Conservation (phyloP, 2,888 invertebrate species). For the Zygothrica quintamaculata region DNA sequence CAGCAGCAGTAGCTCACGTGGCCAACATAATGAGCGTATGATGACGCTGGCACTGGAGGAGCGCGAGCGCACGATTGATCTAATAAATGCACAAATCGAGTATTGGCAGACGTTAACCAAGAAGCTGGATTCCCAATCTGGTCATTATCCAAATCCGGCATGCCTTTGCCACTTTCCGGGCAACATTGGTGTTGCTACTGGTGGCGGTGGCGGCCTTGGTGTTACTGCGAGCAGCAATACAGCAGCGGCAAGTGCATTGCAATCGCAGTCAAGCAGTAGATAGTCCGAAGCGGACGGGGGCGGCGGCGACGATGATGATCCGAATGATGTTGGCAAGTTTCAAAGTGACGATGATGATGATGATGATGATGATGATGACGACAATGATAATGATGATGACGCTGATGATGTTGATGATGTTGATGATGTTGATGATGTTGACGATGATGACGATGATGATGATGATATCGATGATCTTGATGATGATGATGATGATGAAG, state of each 20-base stretch:
- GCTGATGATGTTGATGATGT: slow-evolving; percentile 11
- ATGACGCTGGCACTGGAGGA: slow-evolving; percentile 83
- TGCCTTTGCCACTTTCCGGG: slow-evolving; percentile 82
- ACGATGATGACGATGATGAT: slow-evolving; percentile 8
- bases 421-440: slow-evolving; percentile 14
- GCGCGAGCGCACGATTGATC: slow-evolving; percentile 83
- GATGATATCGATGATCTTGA: slow-evolving; percentile 50
- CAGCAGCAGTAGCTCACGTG: slow-evolving; percentile 35
- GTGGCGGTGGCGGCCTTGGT: slow-evolving; percentile 13
- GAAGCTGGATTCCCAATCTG: slow-evolving; percentile 78
- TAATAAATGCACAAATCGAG: slow-evolving; percentile 83
- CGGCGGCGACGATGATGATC: slow-evolving; percentile 31
- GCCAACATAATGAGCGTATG: slow-evolving; percentile 79
- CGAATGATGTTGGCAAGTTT: slow-evolving; percentile 3
- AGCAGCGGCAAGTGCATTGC: slow-evolving; percentile 69
- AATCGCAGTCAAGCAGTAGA: slow-evolving; percentile 79
- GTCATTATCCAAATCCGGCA: slow-evolving; percentile 79
- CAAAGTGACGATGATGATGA: slow-evolving; percentile 3
- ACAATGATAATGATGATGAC: slow-evolving; percentile 5
- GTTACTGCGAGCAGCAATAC: slow-evolving; percentile 15
- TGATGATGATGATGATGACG: slow-evolving; percentile 9
- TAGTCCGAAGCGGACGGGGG: slow-evolving; percentile 73
- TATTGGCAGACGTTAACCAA: slow-evolving; percentile 84
- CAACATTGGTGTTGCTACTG: slow-evolving; percentile 13
- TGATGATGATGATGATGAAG: slow-evolving; percentile 60